Evolutionary conservation across 2,113 vertebrate genomes (phyloP), one percentile per base, ranked within the genome.

Genomic region (Rhinoderma darwinii): DNA sequence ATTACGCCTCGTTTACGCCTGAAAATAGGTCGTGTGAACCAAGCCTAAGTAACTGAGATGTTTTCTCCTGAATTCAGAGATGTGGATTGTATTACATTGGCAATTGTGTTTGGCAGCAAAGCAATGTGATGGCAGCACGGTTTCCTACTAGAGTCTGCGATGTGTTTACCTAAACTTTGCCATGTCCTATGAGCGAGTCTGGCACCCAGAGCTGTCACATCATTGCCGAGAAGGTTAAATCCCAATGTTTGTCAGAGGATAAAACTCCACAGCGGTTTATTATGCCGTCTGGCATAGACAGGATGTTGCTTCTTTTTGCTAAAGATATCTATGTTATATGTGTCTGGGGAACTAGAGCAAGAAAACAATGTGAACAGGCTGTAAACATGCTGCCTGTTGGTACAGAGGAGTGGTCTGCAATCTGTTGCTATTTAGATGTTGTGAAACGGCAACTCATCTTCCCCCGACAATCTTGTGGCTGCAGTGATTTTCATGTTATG

Each of bases 231-330:
- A 51, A 32, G 47, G 27, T 22, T 30, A 9, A 27, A 15, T 37
- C n/a, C 27, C 39, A 66, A 76, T 44, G 37, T 75, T 47, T 72
- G 61, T 79, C 61, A 51, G 47, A 86, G 63, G 63, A 37, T n/a
- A 51, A 25, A 20, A 47, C 1, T 14, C 56, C 22, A 37, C 50
- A 27, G 25, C 5, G 43, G 30, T 27, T 77, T 68, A 68, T 35
- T 44, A 43, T 44, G 22, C 51, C 43, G 32, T 32, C 30, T 43
- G 39, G 35, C 14, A 27, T 61, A 84, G 20, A 75, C 7, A 22
- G 41, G 37, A 30, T 73, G 47, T 39, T n/a, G 14, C 32, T 14
- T 14, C 35, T 78, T 54, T n/a, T 86, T 66, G 66, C 18, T 50
- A 79, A 18, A 63, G 27, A 61, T 66, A 25, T 76, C 51, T 56